Conservation (phyloP, 2,888 invertebrate species). For the Tenodera sinensis region DNA sequence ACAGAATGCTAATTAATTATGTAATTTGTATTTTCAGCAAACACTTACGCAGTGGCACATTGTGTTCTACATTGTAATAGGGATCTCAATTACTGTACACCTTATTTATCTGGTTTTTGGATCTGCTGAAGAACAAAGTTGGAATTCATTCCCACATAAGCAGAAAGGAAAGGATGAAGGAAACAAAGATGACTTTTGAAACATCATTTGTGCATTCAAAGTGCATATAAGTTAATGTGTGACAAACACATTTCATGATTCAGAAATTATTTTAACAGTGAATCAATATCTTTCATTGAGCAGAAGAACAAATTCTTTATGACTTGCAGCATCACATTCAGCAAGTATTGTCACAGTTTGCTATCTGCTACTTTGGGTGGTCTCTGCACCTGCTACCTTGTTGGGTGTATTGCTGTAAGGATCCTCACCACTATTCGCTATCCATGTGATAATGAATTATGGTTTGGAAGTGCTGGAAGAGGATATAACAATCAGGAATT, state of each 20-base stretch:
- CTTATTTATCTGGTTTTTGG: constrained; percentile 17
- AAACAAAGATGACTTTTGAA: not conserved
- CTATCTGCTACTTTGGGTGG: too few species aligned
- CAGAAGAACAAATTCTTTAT: too few species aligned
- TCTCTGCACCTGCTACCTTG: too few species aligned
- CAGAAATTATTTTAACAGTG: not conserved
- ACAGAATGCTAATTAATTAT: not conserved
- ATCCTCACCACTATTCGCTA: too few species aligned
- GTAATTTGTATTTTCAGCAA: constrained; percentile 10
- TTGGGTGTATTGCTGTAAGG: too few species aligned
- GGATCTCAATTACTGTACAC: not conserved
- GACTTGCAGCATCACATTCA: too few species aligned
- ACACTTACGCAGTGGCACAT: constrained; percentile 20
- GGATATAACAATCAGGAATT: too few species aligned
- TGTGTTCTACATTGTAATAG: constrained; percentile 16
- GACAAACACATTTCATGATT: not conserved
- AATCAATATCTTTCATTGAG: not conserved
- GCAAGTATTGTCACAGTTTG: too few species aligned
- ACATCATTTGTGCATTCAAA: not conserved
- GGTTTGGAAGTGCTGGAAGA: too few species aligned
- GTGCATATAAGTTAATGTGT: not conserved
- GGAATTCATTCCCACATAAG: not conserved
- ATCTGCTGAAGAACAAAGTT: constrained; percentile 23
- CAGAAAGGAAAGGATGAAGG: not conserved
- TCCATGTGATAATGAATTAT: too few species aligned